Percentiles rank a stretch among this genome's conserved stretches.
Evolutionary conservation across 2,113 vertebrate species (phyloP).

Genomic region (Charina bottae): DNA sequence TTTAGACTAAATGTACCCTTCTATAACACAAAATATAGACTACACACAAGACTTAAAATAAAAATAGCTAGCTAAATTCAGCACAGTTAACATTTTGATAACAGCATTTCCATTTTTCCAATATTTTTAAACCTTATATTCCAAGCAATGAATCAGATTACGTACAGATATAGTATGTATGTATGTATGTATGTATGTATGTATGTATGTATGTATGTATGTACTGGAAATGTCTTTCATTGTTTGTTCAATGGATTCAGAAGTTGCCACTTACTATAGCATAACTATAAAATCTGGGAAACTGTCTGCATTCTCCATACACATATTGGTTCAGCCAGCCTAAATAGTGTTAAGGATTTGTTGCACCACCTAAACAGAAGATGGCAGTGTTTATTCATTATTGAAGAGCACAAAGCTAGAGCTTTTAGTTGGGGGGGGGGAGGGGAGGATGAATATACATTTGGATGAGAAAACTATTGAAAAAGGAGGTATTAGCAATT

Average conservation of each 20-base stretch:
- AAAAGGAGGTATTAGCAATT: constrained; percentile 46
- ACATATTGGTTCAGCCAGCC: constrained; percentile 5
- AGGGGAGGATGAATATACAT: constrained; percentile 29
- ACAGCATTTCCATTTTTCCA: background rate
- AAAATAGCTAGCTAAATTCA: background rate
- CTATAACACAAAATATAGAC: background rate
- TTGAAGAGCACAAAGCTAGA: constrained; percentile 46
- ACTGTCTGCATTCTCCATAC: background rate
- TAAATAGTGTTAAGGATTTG: constrained; percentile 44
- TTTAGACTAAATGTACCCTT: background rate
- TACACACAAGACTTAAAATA: background rate
- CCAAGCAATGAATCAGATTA: constrained; percentile 50
- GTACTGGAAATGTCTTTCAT: constrained; percentile 33
- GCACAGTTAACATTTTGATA: background rate
- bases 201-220: background rate
- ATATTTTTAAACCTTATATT: background rate
- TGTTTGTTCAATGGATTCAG: constrained; percentile 12
- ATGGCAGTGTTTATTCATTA: constrained; percentile 73
- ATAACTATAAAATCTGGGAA: constrained; percentile 36
- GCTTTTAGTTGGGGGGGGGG: background rate
- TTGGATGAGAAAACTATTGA: constrained; percentile 39
- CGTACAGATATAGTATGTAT: background rate
- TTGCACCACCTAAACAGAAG: constrained; percentile 65
- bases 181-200: background rate
- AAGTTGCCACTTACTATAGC: background rate